A percentile compares a stretch with the other conserved stretches of the same genome.
Evolutionary conservation across 2,888 invertebrate genomes (phyloP).

Genomic region (Saturnia japonica): DNA sequence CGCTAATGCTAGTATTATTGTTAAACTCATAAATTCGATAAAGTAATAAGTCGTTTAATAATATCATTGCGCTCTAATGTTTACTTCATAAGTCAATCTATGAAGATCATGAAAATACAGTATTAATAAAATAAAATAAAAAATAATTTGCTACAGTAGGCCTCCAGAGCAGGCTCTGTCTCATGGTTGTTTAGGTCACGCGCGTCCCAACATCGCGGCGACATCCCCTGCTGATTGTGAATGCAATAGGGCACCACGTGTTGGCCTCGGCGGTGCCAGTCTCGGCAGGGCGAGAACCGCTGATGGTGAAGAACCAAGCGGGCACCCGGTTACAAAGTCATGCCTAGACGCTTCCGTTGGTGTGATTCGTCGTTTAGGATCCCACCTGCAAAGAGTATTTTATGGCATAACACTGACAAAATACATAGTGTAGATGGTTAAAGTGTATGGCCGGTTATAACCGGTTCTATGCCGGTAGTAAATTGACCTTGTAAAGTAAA

Average conservation of each 20-base stretch:
- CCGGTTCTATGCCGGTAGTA: too few relatives aligned
- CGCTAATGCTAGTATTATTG: background rate
- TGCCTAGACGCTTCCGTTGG: conserved; percentile 95
- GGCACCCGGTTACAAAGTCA: conserved; percentile 86
- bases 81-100: background rate
- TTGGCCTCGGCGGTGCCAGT: conserved; percentile 60
- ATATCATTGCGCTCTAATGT: background rate
- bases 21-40: background rate
- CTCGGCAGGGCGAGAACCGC: conserved; percentile 75
- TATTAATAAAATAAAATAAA: background rate
- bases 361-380: conserved; percentile 94
- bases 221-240: conserved; percentile 85
- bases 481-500: too few relatives aligned
- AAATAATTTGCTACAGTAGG: background rate
- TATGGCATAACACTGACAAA: background rate
- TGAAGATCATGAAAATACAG: background rate
- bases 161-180: conserved; percentile 44
- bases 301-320: conserved; percentile 64
- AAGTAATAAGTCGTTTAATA: background rate
- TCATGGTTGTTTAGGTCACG: conserved; percentile 78
- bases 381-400: conserved; percentile 85
- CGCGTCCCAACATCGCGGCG: conserved; percentile 84
- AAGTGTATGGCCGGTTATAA: background rate
- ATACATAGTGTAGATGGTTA: background rate
- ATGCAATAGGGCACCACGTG: conserved; percentile 77